Percentiles rank a stretch among this genome's conserved stretches.
These are phyloP conservation scores for Silurus aristotelis DNA, from an alignment of 2,797 vertebrate species.

Conservation along the genomic window DNA sequence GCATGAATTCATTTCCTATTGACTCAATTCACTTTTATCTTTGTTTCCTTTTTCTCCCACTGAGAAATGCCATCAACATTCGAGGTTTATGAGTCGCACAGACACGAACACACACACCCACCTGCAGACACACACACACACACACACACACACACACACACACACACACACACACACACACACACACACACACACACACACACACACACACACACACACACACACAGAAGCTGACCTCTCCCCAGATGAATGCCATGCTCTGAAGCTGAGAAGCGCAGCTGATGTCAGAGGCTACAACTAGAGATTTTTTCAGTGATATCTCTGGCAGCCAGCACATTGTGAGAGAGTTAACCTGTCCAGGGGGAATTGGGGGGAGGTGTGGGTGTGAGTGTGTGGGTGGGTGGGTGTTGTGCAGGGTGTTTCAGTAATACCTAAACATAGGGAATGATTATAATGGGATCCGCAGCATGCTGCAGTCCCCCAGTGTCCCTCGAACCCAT, in stretches of 20 bases:
- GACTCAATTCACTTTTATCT: slow-evolving; percentile 21
- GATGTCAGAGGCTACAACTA: slow-evolving; percentile 26
- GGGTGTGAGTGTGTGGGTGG: background rate
- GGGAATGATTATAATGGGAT: slow-evolving; percentile 13
- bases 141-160: background rate
- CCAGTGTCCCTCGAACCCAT: slow-evolving; percentile 11
- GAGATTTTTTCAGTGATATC: slow-evolving; percentile 31
- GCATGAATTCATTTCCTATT: background rate
- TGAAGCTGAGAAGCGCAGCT: slow-evolving; percentile 17
- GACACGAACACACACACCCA: background rate
- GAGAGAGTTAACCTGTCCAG: slow-evolving; percentile 29
- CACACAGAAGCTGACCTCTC: background rate
- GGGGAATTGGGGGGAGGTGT: background rate
- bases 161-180: background rate
- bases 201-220: slow-evolving; percentile 7
- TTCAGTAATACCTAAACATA: slow-evolving; percentile 33
- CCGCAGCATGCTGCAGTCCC: background rate
- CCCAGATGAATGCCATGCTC: slow-evolving; percentile 12
- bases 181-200: background rate
- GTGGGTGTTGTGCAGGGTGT: background rate
- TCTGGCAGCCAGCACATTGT: slow-evolving; percentile 25
- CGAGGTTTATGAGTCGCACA: background rate
- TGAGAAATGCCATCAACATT: slow-evolving; percentile 17
- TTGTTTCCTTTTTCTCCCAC: background rate
- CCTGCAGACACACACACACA: background rate